Percentiles rank a stretch among this genome's conserved stretches.
Conservation (phyloP, 2,797 vertebrate species). For the Sebastolobus altivelis region DNA sequence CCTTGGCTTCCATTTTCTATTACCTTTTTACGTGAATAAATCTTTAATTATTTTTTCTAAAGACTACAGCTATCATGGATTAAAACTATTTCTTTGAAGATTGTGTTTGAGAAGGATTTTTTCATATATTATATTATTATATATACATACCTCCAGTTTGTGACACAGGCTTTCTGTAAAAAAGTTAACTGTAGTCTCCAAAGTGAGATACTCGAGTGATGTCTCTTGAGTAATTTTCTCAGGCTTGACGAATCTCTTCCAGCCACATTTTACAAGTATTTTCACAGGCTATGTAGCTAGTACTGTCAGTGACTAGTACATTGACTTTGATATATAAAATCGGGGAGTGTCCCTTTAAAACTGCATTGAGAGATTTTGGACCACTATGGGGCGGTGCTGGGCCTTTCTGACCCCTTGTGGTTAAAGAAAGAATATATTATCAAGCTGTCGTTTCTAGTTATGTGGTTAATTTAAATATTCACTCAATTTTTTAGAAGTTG, state of each 20-base stretch:
- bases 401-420: not conserved
- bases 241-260: too few relatives aligned
- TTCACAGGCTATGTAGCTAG: too few relatives aligned
- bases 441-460: too few relatives aligned
- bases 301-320: not conserved
- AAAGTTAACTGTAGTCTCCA: not conserved
- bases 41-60: slow-evolving; percentile 54
- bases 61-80: slow-evolving; percentile 65
- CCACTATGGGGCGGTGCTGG: not conserved
- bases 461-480: not conserved
- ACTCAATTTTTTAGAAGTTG: not conserved
- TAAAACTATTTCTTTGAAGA: slow-evolving; percentile 42
- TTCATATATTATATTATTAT: slow-evolving; percentile 53
- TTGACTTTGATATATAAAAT: not conserved
- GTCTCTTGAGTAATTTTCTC: too few relatives aligned
- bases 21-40: slow-evolving; percentile 40
- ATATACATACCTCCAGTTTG: too few relatives aligned
- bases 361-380: not conserved
- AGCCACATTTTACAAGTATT: too few relatives aligned
- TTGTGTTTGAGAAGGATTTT: slow-evolving; percentile 63
- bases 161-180: too few relatives aligned
- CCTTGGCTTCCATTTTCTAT: slow-evolving; percentile 71
- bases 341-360: not conserved
- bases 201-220: too few relatives aligned
- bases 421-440: not conserved